Evolutionary conservation across 2,113 vertebrate genomes (phyloP), one percentile per base, ranked within the genome.

Genomic region (Anarhynchus alexandrinus): DNA sequence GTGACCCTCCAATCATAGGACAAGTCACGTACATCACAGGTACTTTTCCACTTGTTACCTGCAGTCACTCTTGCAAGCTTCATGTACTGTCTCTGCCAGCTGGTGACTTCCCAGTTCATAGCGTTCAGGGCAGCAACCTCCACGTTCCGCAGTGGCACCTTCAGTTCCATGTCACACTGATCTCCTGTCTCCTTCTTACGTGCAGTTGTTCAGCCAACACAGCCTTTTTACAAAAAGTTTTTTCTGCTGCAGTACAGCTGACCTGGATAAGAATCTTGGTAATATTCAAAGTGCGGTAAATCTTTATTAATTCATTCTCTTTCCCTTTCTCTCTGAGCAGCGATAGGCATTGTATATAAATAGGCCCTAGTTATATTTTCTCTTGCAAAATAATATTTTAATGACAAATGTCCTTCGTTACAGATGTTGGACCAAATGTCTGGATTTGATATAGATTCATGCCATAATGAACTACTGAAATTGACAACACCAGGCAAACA

Each of bases 261-360:
- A 55, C 16, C 40, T 55, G 32, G 59, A 19, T 42, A 61, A 76
- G 58, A 64, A 77, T 72, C 58, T 59, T 61, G 58, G 14, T 40
- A 42, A 80, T 25, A 4, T 84, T 84, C 43, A 32, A 94, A 72
- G 15, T 43, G 40, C 52, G 9, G 36, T 47, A 59, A 58, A 21
- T 58, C 36, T 67, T 90, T n/a, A 43, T 55, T 59, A 32, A 54
- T 38, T 64, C 2, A 1, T 80, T 58, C 32, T 51, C 20, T 51
- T 81, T 34, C 23, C 21, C 21, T 42, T 93, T 76, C 30, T 79
- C 43, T 59, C 81, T 4, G 4, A 85, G 69, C 51, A 82, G 25
- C 0, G 0, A 78, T 32, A 30, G 9, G 12, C 49, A 34, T 66
- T 9, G 12, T 40, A 32, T 26, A 59, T 43, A 76, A 91, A 64